Evolutionary conservation across 1,140 invertebrate species (phyloP).

Genomic region (Zophobas atratus): DNA sequence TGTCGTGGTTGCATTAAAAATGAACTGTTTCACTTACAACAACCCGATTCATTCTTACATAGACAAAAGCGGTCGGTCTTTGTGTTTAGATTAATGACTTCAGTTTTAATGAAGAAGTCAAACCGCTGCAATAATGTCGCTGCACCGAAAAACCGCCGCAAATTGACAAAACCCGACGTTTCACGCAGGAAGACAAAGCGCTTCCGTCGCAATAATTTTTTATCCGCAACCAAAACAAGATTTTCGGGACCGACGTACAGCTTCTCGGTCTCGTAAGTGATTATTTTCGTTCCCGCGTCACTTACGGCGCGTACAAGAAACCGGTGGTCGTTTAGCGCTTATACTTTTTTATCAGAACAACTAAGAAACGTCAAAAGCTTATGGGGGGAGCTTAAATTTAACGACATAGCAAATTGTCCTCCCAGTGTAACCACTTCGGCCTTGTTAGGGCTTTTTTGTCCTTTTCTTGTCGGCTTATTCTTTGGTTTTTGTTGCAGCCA

Average conservation of each 20-base stretch:
- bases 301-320: slow-evolving; percentile 18
- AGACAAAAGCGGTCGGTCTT: not conserved
- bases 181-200: not conserved
- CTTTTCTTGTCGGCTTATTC: slow-evolving; percentile 32
- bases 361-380: slow-evolving; percentile 41
- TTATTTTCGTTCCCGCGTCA: slow-evolving; percentile 36
- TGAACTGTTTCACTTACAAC: slow-evolving; percentile 17
- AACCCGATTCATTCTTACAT: not conserved
- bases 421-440: slow-evolving; percentile 35
- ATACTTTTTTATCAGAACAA: slow-evolving; percentile 31
- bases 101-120: not conserved
- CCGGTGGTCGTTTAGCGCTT: slow-evolving; percentile 25
- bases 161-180: slow-evolving; percentile 1
- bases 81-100: slow-evolving; percentile 3
- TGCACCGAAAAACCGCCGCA: slow-evolving; percentile 16
- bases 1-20: slow-evolving; percentile 16
- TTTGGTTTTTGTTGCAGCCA: slow-evolving; percentile 60
- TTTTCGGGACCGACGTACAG: not conserved
- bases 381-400: slow-evolving; percentile 46
- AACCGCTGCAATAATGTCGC: not conserved
- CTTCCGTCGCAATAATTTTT: slow-evolving; percentile 20
- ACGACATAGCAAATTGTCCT: slow-evolving; percentile 43
- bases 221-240: slow-evolving; percentile 5
- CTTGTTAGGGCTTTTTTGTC: slow-evolving; percentile 41
- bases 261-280: slow-evolving; percentile 25